These are phyloP conservation scores for Macrobrachium rosenbergii DNA, from an alignment of 1,140 invertebrate species.

Conservation along the genomic window DNA sequence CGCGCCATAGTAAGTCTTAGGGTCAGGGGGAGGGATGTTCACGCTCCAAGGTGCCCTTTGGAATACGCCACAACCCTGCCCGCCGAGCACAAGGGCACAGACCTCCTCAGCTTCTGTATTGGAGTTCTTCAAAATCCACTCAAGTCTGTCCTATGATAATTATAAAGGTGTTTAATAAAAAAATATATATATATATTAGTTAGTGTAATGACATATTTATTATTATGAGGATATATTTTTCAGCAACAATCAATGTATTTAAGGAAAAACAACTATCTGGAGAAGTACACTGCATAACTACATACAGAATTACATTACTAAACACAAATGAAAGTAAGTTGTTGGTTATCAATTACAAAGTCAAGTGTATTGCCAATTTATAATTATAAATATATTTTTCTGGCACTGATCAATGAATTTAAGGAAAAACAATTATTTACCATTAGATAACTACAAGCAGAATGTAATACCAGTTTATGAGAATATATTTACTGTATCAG, in stretches of 20 bases:
- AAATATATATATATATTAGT: too few relatives aligned
- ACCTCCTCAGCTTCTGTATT: conserved; percentile 35
- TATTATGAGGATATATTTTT: not conserved
- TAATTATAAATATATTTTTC: not conserved
- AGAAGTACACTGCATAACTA: too few relatives aligned
- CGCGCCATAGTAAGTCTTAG: not conserved
- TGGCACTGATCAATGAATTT: not conserved
- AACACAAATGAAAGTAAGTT: too few relatives aligned
- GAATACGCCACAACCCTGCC: conserved; percentile 48
- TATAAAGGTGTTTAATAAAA: not conserved
- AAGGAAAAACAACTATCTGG: too few relatives aligned
- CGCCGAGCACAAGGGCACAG: conserved; percentile 29
- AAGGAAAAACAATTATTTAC: too few relatives aligned
- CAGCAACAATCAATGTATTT: not conserved
- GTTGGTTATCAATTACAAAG: too few relatives aligned
- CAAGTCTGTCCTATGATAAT: conserved; percentile 17
- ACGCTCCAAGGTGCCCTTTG: conserved; percentile 76
- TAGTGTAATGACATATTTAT: not conserved
- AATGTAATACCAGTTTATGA: too few relatives aligned
- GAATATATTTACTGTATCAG: too few relatives aligned
- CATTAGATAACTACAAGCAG: too few relatives aligned
- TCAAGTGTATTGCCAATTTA: not conserved
- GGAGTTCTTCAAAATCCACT: conserved; percentile 27
- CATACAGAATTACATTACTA: too few relatives aligned
- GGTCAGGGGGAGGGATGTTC: conserved; percentile 64